Evolutionary conservation across 2,113 vertebrate genomes (phyloP), one percentile per base, ranked within the genome.

Genomic region (Synchiropus splendidus): DNA sequence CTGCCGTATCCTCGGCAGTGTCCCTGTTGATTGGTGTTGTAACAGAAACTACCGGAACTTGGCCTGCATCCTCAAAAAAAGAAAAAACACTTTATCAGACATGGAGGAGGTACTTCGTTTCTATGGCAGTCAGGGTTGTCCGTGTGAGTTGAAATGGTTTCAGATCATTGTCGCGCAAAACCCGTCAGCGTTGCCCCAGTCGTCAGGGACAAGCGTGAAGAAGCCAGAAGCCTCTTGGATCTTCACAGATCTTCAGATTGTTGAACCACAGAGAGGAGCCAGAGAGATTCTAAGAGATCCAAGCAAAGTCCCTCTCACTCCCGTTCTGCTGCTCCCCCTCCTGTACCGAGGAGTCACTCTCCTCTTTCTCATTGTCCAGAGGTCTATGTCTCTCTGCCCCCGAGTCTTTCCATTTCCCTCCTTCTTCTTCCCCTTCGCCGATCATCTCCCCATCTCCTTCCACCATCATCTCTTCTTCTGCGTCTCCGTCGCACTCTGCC

Each of bases 271-370:
- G 10, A 32, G 15, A 11, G 37, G 43, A 51, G 41, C 30, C 10
- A n/a, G 39, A 11, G 31, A 12, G 57, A 48, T 61, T 58, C 89
- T 97, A 97, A 62, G 94, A 90, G 82, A 97, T 89, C 94, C 94
- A 97, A 45, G 89, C 50, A 31, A 97, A 97, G 83, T 97, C 92
- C 81, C 91, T 90, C 66, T 94, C 89, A 0, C 85, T 85, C n/a
- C 84, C 88, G 18, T 86, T 84, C 6, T 84, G 79, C 75, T 87
- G 88, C 52, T 85, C 88, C 17, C 88, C 87, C 41, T 87, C 91
- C 60, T 67, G 89, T 0, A 85, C 88, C 1, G 89, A 97, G 70
- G 89, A 97, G 75, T 92, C 92, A 31, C 89, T 90, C 63, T 88
- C 86, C 72, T 87, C 86, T 65, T 88, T 87, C 35, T 85, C 82